Percentiles rank a stretch among this genome's conserved stretches.
Conservation (phyloP, 2,888 invertebrate genomes). For the Pristionchus arcanus region DNA sequence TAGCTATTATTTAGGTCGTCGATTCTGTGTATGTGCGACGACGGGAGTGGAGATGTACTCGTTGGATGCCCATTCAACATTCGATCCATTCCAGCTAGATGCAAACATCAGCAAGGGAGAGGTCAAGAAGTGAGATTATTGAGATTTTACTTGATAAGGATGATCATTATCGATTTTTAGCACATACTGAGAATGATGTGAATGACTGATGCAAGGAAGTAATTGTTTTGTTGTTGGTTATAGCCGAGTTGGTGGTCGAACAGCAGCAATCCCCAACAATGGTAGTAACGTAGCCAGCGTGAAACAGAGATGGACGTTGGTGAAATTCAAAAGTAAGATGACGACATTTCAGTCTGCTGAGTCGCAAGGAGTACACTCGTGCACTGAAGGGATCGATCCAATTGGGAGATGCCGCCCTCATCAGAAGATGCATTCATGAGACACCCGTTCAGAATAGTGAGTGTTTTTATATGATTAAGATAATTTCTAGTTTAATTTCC, state of each 20-base stretch:
- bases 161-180: too few relatives aligned
- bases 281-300: neutral
- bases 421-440: constrained; percentile 89
- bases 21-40: constrained; percentile 94
- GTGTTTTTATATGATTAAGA: too few relatives aligned
- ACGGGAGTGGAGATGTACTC: constrained; percentile 95
- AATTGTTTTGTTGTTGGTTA: neutral
- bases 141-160: too few relatives aligned
- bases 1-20: constrained; percentile 78
- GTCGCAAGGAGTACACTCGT: constrained; percentile 78
- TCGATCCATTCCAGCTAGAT: constrained; percentile 94
- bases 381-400: constrained; percentile 91
- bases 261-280: neutral
- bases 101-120: constrained; percentile 88
- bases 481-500: too few relatives aligned
- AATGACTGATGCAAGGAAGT: neutral
- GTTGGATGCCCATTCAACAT: constrained; percentile 87
- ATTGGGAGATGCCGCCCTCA: constrained; percentile 88
- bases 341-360: constrained; percentile 65
- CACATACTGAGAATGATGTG: neutral
- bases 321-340: neutral
- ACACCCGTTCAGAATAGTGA: constrained; percentile 88
- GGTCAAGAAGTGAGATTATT: constrained; percentile 63
- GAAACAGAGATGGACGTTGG: neutral
- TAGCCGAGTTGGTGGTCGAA: neutral